Percentiles rank a stretch among this genome's conserved stretches.
phyloP scores from a whole-genome alignment of 2,888 invertebrate genomes.

The Abrostola tripartita region DNA sequence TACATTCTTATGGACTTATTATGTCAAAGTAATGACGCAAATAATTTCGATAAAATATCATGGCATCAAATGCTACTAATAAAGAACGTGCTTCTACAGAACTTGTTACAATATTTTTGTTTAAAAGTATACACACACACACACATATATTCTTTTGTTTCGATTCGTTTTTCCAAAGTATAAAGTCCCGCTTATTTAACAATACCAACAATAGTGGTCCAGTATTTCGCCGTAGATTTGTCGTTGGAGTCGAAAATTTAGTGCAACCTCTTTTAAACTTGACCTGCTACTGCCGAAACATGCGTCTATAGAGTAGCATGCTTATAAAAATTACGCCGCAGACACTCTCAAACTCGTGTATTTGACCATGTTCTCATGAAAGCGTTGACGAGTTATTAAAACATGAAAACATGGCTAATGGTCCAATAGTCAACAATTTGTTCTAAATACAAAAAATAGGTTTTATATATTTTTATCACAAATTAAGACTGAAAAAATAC shows the following conservation, averaged over 20 bases:
- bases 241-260: constrained; percentile 77
- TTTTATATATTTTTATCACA: too few species aligned
- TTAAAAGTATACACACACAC: constrained; percentile 8
- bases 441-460: too few species aligned
- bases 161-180: constrained; percentile 35
- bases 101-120: constrained; percentile 10
- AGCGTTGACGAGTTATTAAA: too few species aligned
- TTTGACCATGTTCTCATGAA: too few species aligned
- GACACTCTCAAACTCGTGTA: too few species aligned
- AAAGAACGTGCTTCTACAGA: too few species aligned
- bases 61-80: too few species aligned
- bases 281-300: constrained; percentile 70
- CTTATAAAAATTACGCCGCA: neutral
- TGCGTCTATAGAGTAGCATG: constrained; percentile 52
- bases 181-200: constrained; percentile 65
- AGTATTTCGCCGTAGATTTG: constrained; percentile 76
- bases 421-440: too few species aligned
- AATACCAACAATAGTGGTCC: constrained; percentile 72
- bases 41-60: neutral
- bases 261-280: constrained; percentile 82
- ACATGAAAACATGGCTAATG: too few species aligned
- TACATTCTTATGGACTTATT: too few species aligned
- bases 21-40: too few species aligned
- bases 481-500: too few species aligned
- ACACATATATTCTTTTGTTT: constrained; percentile 27